Percentiles rank a stretch among this genome's conserved stretches.
Conservation (phyloP, 35 echinoderm and acorn worm genomes). For the Ophioderma brevispina region DNA sequence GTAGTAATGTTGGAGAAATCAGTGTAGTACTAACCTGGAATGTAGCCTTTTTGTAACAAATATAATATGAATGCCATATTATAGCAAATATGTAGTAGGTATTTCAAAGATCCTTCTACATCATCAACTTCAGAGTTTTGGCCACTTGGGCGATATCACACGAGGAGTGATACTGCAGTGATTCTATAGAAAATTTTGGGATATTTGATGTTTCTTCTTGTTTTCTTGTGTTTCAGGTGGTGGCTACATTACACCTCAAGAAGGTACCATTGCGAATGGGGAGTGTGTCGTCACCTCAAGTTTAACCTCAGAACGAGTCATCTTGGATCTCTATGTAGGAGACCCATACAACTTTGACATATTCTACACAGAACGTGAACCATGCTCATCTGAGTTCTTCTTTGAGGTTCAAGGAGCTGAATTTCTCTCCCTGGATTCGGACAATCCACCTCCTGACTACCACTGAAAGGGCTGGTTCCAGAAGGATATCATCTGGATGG, state of each 20-base stretch:
- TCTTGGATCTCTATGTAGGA: slow-evolving; percentile 62
- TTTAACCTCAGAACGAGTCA: slow-evolving; percentile 46
- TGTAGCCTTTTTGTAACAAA: neutral
- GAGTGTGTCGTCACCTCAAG: slow-evolving; percentile 60
- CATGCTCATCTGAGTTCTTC: slow-evolving; percentile 76
- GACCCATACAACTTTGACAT: slow-evolving; percentile 71
- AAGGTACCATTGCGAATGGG: slow-evolving; percentile 81
- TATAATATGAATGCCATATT: neutral
- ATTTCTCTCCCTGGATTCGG: slow-evolving; percentile 49
- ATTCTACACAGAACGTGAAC: slow-evolving; percentile 67
- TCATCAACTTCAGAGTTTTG: too few relatives aligned
- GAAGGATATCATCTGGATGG: slow-evolving; percentile 32
- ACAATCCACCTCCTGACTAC: slow-evolving; percentile 73
- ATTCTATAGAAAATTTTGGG: too few relatives aligned
- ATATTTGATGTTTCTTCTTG: too few relatives aligned
- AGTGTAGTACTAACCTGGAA: neutral
- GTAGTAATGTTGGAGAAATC: neutral
- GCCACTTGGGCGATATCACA: too few relatives aligned
- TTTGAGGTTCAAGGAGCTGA: slow-evolving; percentile 59
- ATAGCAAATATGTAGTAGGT: too few relatives aligned
- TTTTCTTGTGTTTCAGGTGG: slow-evolving; percentile 59
- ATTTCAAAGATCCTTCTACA: too few relatives aligned
- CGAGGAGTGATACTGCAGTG: too few relatives aligned
- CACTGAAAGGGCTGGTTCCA: slow-evolving; percentile 19
- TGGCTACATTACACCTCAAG: slow-evolving; percentile 67